Base-by-base conservation (phyloP, 1,140 invertebrate species). In the Homarus americanus region DNA sequence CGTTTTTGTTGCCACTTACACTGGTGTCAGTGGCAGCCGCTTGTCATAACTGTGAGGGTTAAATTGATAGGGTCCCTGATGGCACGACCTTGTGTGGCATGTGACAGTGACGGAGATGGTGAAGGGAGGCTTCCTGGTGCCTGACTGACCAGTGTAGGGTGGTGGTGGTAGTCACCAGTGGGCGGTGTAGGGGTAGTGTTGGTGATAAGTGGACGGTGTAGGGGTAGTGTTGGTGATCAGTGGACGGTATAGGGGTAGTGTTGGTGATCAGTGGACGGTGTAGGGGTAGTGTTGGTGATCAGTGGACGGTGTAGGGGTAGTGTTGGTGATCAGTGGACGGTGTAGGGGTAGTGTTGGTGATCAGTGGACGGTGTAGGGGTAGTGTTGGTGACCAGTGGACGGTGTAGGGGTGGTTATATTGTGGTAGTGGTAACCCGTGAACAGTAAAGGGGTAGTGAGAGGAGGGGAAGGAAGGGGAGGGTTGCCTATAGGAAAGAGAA, bases 401-500 rank as follows among this genome's bases (percentile, higher is more conserved):
- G n/a, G n/a, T n/a, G n/a, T n/a, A n/a, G n/a, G n/a, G n/a, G 5
- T 49, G 44, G 44, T 49, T 5, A 49, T 49, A 49, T 49, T 49
- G 44, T 49, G 44, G 44, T 49, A 15, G 44, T 49, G 44, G 44
- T 69, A 5, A 9, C 5, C n/a, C 20, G 34, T 40, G 10, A 20
- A 3, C 76, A 79, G 3, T 79, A 41, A 40, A 41, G 17, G 17
- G 32, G 38, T 34, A 41, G 24, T 40, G 76, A 79, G 76, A 79
- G 80, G 38, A 34, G 34, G 58, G 63, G 58, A 34, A 34, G 63
- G 80, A 82, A 49, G 32, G 80, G 63, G 44, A 82, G 75, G 36
- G 80, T n/a, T n/a, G n/a, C n/a, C n/a, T n/a, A n/a, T n/a, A n/a
- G n/a, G n/a, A n/a, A n/a, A n/a, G n/a, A n/a, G n/a, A n/a, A n/a